Evolutionary conservation across 1,140 invertebrate genomes (phyloP), one percentile per base, ranked within the genome.

Genomic region (Aethina tumida): DNA sequence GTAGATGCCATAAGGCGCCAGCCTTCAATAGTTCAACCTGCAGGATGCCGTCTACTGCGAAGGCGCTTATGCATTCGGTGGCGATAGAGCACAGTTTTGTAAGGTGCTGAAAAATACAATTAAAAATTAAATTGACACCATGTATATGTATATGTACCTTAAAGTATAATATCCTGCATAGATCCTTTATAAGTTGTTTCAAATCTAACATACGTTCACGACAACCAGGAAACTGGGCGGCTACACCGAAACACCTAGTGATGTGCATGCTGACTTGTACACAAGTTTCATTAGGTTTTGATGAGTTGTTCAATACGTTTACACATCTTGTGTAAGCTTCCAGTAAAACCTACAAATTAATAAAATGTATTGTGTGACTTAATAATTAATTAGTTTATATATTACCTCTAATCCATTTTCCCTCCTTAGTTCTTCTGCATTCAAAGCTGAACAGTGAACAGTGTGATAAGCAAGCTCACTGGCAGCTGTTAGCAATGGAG

Each of bases 391-490:
- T 37, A 28, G 10, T 5, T 13, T 12, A 31, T 42, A 37, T 47
- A 41, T 46, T 57, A 84, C 81, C 65, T 95, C 84, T 29, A 97
- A 72, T 12, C 95, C 95, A 40, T 81, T 81, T 69, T 99, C 94
- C 35, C 96, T 66, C 26, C 95, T 68, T 22, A 99, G 67, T 64
- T 99, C 96, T 67, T 99, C 94, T 0, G 94, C 96, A 69, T 99
- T 99, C 5, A 99, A 69, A 19, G 92, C 82, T 3, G 95, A 99
- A 67, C 93, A 97, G 49, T 87, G 81, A 2, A 99, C 86, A 0
- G 96, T 99, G 55, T 97, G 89, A 66, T 94, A 97, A 16, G 89
- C 87, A 4, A 99, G 71, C 65, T 99, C 94, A 43, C 86, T 85
- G 5, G 94, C 92, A 19, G 92, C 87, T 3, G 84, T 77, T 44